Base-by-base conservation (phyloP, 2,888 invertebrate genomes). In the Lasius platythorax region DNA sequence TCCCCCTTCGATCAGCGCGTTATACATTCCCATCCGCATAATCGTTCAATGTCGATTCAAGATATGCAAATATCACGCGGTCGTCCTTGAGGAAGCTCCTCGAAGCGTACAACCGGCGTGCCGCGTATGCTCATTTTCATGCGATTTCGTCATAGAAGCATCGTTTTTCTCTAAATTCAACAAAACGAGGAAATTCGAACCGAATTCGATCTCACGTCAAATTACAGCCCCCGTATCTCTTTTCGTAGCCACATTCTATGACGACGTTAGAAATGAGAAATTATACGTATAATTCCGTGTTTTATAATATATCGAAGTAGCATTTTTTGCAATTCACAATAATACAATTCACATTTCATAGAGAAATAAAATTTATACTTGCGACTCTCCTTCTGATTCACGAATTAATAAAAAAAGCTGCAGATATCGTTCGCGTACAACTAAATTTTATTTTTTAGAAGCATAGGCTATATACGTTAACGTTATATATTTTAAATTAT, bases 41-140 rank as follows among this genome's bases (percentile, higher is more conserved):
- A 72, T 33, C 58, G 33, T 79, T 53, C 33, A 12, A 9, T 23
- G 58, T 15, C 43, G 70, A 79, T 79, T 79, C 72, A 61, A 72
- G 79, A 79, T 72, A 79, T 79, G 79, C 46, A 79, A 79, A 72
- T 79, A 18, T 58, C 70, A 15, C 67, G 18, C 67, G 4, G 23
- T 43, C 33, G 58, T 72, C 79, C 72, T 79, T 79, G 72, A 72
- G 46, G 72, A 79, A 72, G 72, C 72, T 46, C 72, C 58, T 72
- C 58, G 46, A 72, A 79, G 79, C 70, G 58, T 72, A 58, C 46
- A 72, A 46, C 18, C 33, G 43, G 58, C 33, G 53, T 23, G 43
- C 46, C 58, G 64, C 23, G 12, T n/a, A 28, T 37, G 23, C 12
- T 30, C 43, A 58, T 43, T 78, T 33, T 58, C 33, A 58, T 12